Evolutionary conservation across 1,140 invertebrate genomes (phyloP).

Genomic region (Agrilus planipennis): DNA sequence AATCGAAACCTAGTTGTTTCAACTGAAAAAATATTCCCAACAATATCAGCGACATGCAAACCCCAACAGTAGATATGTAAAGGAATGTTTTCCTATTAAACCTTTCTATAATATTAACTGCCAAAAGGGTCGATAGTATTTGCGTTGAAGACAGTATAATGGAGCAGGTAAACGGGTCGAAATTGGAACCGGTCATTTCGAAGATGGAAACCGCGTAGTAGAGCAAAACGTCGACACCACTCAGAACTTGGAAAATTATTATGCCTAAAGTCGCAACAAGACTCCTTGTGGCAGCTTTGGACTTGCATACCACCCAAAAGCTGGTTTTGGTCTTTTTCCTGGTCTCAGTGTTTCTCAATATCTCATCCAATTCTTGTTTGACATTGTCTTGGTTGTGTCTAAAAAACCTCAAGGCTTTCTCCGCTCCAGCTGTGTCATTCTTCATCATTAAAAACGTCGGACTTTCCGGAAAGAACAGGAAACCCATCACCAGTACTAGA

Average conservation of each 20-base stretch:
- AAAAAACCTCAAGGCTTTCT: background rate
- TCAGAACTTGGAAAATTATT: background rate
- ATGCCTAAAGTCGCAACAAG: background rate
- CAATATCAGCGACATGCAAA: background rate
- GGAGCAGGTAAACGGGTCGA: background rate
- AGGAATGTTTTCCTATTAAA: background rate
- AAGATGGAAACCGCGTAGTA: background rate
- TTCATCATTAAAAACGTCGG: background rate
- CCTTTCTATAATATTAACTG: background rate
- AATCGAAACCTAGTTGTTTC: background rate
- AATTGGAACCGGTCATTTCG: background rate
- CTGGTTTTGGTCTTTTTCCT: slow-evolving; percentile 33
- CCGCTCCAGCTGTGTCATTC: background rate
- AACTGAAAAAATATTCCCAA: background rate
- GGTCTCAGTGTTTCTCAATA: background rate
- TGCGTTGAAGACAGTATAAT: background rate
- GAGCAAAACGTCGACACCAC: background rate
- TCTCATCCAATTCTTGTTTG: background rate
- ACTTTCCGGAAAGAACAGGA: background rate
- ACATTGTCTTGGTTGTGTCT: background rate
- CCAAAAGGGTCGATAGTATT: background rate
- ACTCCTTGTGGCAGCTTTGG: slow-evolving; percentile 39
- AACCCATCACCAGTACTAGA: background rate
- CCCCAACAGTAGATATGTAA: background rate
- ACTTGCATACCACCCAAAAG: slow-evolving; percentile 9